These are phyloP conservation scores for Hetaerina titia DNA, from an alignment of 2,888 invertebrate species.

Conservation along the genomic window DNA sequence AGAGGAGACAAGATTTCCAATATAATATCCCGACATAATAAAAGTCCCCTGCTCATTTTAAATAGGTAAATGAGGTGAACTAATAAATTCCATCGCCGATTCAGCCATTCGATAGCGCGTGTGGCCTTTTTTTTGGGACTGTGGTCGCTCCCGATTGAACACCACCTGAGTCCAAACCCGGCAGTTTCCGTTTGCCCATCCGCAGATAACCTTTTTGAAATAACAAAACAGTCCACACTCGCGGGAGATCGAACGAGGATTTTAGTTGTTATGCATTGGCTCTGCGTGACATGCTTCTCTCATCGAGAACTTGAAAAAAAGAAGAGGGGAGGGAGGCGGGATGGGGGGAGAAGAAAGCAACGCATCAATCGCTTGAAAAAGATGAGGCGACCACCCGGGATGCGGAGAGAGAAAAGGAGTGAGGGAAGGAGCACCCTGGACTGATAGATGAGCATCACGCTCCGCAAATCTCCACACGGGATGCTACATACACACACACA, in stretches of 20 bases:
- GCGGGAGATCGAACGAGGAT: conserved; percentile 41
- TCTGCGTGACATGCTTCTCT: conserved; percentile 56
- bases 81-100: no score
- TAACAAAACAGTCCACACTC: background rate
- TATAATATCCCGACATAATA: no score
- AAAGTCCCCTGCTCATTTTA: no score
- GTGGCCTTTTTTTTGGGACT: no score
- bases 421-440: conserved; percentile 1
- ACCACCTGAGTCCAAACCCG: background rate
- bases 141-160: background rate
- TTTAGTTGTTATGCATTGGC: conserved; percentile 48
- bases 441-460: conserved; percentile 52
- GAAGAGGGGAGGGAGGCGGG: background rate
- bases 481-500: background rate
- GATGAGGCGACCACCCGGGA: conserved; percentile 61
- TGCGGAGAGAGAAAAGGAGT: background rate
- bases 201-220: background rate
- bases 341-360: background rate
- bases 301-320: conserved; percentile 46
- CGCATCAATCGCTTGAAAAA: conserved; percentile 54
- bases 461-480: conserved; percentile 23
- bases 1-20: no score
- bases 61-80: no score
- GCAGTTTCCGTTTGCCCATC: background rate
- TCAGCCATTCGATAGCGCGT: no score